Percentiles rank a stretch among this genome's conserved stretches.
Evolutionary conservation across 2,797 vertebrate species (phyloP).

Genomic region (Ctenopoma multispine): DNA sequence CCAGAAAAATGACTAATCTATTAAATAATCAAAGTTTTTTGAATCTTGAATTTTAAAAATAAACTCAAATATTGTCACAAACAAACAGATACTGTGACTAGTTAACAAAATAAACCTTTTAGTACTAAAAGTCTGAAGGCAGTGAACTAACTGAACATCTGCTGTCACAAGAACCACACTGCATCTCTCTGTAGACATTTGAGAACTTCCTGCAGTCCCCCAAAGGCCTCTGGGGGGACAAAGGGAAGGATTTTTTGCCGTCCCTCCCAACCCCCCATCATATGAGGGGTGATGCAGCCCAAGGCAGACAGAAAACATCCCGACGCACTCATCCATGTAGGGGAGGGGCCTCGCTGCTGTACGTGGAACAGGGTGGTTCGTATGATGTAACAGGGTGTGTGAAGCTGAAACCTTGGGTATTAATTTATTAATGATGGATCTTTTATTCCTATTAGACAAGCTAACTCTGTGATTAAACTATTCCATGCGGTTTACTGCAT

Average conservation of each 20-base stretch:
- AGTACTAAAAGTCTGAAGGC: background rate
- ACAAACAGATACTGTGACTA: too few relatives aligned
- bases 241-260: slow-evolving; percentile 39
- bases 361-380: background rate
- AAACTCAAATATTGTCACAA: too few relatives aligned
- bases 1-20: too few relatives aligned
- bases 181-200: slow-evolving; percentile 51
- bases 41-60: too few relatives aligned
- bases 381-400: slow-evolving; percentile 6
- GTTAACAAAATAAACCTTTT: too few relatives aligned
- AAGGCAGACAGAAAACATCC: slow-evolving; percentile 42
- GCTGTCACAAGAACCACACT: slow-evolving; percentile 10
- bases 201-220: slow-evolving; percentile 69
- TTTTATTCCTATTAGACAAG: too few relatives aligned
- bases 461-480: too few relatives aligned
- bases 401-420: background rate
- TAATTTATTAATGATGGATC: too few relatives aligned
- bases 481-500: background rate
- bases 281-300: slow-evolving; percentile 3
- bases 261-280: slow-evolving; percentile 14
- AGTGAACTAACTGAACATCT: slow-evolving; percentile 38
- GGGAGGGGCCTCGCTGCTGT: background rate
- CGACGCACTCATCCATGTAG: slow-evolving; percentile 9
- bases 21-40: too few relatives aligned
- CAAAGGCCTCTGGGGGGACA: slow-evolving; percentile 46